Base-by-base conservation (phyloP, 2,797 vertebrate genomes). In the Hippocampus kuda region DNA sequence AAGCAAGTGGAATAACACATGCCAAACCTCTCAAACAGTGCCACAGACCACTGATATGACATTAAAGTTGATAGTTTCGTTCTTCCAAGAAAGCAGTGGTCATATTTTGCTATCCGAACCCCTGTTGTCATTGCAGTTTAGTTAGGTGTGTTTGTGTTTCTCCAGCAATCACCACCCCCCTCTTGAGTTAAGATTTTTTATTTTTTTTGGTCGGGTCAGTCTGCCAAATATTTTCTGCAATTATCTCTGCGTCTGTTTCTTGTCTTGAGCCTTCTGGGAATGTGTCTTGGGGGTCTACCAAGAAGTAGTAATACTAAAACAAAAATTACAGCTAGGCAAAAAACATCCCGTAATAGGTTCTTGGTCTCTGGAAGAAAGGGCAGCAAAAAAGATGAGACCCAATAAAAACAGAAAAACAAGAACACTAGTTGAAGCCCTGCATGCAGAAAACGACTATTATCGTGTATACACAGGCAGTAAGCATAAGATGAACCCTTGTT, bases 381-480 rank as follows among this genome's bases (percentile, higher is more conserved):
- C 53, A 13, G n/a, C 53, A 24, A 54, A 54, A 24, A 54, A 34
- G 6, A 38, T 38, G 34, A 7, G 6, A 38, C 34, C 34, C 34
- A 5, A 16, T 22, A 20, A 20, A 22, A 6, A 22, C 20, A 51
- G 16, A 34, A 34, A 38, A 34, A 41, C 61, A 63, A 27, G 10
- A 63, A 63, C 15, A 63, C 54, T 57, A 15, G 11, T 63, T 26
- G 15, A 18, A 63, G 16, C 51, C 60, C 61, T 65, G 54, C 59
- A 77, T 62, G 48, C 48, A 51, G 48, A 61, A 59, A 0, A 11
- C 69, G 44, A 67, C 74, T 73, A 75, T 74, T 75, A 74, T 42
- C 49, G 22, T 46, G 41, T 65, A 72, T 51, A 72, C 72, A 74
- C 59, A 66, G 13, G 7, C 46, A 57, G 53, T 26, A 68, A 44